Conservation (phyloP, 2,113 vertebrate species). For the Ciconia maguari region DNA sequence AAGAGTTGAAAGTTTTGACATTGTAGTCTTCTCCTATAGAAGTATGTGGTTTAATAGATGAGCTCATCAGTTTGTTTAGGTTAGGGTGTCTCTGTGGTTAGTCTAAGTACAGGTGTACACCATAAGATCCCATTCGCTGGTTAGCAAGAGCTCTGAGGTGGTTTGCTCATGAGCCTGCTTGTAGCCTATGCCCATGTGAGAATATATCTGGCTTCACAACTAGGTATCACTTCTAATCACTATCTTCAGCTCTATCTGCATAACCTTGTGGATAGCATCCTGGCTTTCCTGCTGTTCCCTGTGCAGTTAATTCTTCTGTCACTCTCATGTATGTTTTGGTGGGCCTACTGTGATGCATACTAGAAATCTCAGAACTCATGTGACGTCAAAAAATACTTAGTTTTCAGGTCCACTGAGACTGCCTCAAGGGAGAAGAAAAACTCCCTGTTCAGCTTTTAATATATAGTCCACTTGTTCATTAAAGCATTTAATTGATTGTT, state of each 20-base stretch:
- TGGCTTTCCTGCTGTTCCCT: neutral
- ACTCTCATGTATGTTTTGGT: neutral
- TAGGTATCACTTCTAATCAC: neutral
- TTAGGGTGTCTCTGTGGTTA: neutral
- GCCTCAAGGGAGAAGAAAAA: neutral
- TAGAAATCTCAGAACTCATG: neutral
- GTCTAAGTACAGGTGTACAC: neutral
- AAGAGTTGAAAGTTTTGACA: neutral
- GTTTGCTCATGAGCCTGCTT: neutral
- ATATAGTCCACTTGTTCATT: neutral
- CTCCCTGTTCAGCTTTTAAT: neutral
- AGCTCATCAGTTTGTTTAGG: neutral
- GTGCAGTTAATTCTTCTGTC: neutral
- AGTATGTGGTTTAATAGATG: neutral
- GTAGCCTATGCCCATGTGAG: accelerated
- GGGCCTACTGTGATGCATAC: neutral
- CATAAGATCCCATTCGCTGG: neutral
- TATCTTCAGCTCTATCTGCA: neutral
- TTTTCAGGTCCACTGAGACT: neutral
- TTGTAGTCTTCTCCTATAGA: neutral
- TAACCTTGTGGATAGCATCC: neutral
- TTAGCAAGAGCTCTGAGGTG: neutral
- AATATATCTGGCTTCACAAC: neutral
- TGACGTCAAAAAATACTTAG: neutral
- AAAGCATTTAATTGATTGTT: neutral